Evolutionary conservation across 2,113 vertebrate genomes (phyloP), one percentile per base, ranked within the genome.

Genomic region (Psittacus erithacus): DNA sequence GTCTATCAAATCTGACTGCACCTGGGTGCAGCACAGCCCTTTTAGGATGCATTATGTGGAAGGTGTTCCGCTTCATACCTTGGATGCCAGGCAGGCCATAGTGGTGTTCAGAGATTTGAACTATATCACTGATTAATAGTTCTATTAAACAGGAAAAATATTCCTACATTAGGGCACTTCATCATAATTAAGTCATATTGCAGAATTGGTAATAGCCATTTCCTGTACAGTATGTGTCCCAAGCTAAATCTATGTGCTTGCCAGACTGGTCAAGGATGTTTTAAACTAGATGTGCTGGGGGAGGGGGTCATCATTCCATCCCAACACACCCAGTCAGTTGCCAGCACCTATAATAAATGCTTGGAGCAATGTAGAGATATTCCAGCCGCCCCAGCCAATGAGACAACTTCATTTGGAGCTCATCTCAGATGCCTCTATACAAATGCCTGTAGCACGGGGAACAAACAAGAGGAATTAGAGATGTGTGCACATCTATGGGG

Each of bases 181-280:
- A 92, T 87, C 89, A 90, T 78, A 74, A 82, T 94, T 78, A 92
- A 93, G 53, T 84, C 60, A 60, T 35, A 62, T 5, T 76, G 39
- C 29, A 92, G 62, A 95, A 84, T 1, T 91, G 46, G 18, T n/a
- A 70, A 63, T 7, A 94, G n/a, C 74, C 13, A 29, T 67, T 78
- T 88, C 31, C 57, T 44, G 31, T 47, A 67, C 52, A 76, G 46
- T 27, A 85, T 50, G 18, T 88, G 67, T 50, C 31, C 23, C 67
- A 38, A 83, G 28, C 24, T 74, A 80, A 81, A n/a, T 23, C 35
- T 59, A 12, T 10, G 7, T 53, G 38, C 38, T 39, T 39, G 38
- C 38, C 38, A 39, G 38, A 39, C 38, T 39, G 38, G 38, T 39
- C 38, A 39, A 39, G 38, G 38, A 39, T 39, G 38, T 39, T 39